Conservation (phyloP, 2,888 invertebrate genomes). For the Epirrhoe tristata region DNA sequence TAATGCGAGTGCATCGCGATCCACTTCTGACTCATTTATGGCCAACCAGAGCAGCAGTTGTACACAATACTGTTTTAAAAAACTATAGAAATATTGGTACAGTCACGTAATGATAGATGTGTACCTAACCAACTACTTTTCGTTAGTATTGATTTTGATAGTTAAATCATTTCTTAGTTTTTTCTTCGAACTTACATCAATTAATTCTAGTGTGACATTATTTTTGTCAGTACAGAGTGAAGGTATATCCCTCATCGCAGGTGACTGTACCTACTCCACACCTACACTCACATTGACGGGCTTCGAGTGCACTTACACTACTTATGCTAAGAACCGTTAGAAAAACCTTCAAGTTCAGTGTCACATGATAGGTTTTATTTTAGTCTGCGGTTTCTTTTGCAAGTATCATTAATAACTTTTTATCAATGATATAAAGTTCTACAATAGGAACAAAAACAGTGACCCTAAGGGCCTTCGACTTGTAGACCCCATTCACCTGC, state of each 20-base stretch:
- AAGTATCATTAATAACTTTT: background rate
- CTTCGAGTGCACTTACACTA: background rate
- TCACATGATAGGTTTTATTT: background rate
- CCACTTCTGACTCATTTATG: slow-evolving; percentile 32
- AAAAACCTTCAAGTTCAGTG: background rate
- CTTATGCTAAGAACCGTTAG: background rate
- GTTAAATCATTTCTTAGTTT: no score
- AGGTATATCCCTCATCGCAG: no score
- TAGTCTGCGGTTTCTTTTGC: background rate
- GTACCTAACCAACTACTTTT: no score
- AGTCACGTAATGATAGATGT: background rate
- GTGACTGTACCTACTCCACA: no score
- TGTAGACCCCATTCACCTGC: slow-evolving; percentile 17
- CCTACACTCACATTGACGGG: no score
- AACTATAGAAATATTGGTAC: background rate
- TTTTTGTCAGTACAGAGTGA: no score
- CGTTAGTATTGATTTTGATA: no score
- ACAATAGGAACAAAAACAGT: slow-evolving; percentile 1
- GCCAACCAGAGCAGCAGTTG: background rate
- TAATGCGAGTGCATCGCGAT: slow-evolving; percentile 20
- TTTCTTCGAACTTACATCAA: no score
- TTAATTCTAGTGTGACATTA: no score
- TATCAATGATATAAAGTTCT: slow-evolving; percentile 5
- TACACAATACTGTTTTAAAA: slow-evolving; percentile 13
- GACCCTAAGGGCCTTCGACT: slow-evolving; percentile 9